Evolutionary conservation across 2,113 vertebrate genomes (phyloP), one percentile per base, ranked within the genome.

Genomic region (Colius striatus): DNA sequence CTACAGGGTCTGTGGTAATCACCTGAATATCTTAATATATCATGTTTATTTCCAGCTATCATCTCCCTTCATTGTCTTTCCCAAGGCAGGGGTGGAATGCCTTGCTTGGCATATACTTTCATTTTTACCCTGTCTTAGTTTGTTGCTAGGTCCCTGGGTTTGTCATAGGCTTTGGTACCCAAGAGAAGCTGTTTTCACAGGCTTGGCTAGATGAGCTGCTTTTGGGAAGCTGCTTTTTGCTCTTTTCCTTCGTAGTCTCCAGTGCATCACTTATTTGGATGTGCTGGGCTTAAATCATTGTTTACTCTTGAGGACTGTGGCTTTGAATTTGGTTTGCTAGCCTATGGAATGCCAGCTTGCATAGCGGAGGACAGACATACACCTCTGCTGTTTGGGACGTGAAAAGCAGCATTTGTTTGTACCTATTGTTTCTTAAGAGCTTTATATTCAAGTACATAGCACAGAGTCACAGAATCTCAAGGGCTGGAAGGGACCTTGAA

Each of bases 311-410:
- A 66, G 61, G 48, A n/a, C 48, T 48, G 48, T 47, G 41, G 36
- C n/a, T 83, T 79, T 75, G 13, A 34, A 21, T 67, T 60, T 65
- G 54, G 7, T 61, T 65, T 72, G 22, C 29, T 50, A 7, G 19
- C 20, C 72, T 62, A 0, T 21, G 17, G 41, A 70, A 95, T 93
- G 16, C 8, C 71, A 85, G n/a, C 21, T 11, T 9, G 14, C 14
- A 2, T 9, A 14, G 15, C 16, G 17, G 18, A 14, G 21, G 27
- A 5, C 7, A 36, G 18, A 41, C 2, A 29, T 21, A 45, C 0
- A 1, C 51, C 25, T 80, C 45, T 66, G 26, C 23, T 65, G 12
- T 43, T 30, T 7, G 21, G 51, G 63, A 50, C 53, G 45, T 11
- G 11, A 65, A 29, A 38, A 55, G 53, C 34, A 61, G 57, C 19